phyloP scores from a whole-genome alignment of 2,888 invertebrate species.

The Sepioteuthis lessoniana region DNA sequence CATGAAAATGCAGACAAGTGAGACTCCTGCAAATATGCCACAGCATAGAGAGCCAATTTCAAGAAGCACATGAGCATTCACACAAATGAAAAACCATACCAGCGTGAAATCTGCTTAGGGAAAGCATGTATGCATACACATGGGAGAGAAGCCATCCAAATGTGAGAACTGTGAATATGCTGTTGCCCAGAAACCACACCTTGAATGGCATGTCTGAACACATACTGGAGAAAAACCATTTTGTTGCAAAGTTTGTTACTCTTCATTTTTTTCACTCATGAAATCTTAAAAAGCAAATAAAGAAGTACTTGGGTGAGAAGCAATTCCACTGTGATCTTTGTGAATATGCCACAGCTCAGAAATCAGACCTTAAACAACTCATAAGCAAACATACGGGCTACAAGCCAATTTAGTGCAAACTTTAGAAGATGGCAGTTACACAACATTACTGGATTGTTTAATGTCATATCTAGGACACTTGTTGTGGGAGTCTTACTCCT shows the following conservation, averaged over 20 bases:
- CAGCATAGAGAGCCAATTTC: background rate
- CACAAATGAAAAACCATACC: background rate
- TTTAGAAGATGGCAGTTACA: background rate
- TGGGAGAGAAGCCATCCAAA: too few species aligned
- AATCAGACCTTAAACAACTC: background rate
- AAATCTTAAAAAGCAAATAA: background rate
- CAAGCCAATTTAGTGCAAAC: background rate
- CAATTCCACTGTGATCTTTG: background rate
- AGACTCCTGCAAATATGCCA: background rate
- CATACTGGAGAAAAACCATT: too few species aligned
- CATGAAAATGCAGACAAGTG: background rate
- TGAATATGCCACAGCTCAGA: background rate
- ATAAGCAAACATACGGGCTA: background rate
- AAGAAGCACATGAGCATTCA: background rate
- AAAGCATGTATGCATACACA: too few species aligned
- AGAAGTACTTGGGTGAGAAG: background rate
- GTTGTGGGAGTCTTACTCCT: too few species aligned
- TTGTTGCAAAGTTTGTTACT: constrained; percentile 69
- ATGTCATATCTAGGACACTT: too few species aligned
- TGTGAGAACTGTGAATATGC: background rate
- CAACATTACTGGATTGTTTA: too few species aligned
- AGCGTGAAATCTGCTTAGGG: too few species aligned
- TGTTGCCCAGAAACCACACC: background rate
- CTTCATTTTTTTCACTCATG: background rate
- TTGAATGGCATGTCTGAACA: too few species aligned